Evolutionary conservation across 35 echinoderm and acorn worm species (phyloP), one percentile per base, ranked within the genome.

Genomic region (Apostichopus californicus): DNA sequence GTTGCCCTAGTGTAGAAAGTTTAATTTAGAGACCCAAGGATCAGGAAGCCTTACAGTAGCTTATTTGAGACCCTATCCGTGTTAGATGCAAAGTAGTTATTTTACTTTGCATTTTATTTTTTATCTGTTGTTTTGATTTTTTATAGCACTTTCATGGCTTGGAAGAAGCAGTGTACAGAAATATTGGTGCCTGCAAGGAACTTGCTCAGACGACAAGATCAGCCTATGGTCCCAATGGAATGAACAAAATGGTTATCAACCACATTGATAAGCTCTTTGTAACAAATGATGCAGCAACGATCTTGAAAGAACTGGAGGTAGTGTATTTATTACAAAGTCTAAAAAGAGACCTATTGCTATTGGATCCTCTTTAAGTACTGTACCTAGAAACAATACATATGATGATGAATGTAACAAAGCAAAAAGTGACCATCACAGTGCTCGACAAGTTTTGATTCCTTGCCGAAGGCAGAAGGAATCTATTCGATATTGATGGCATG

Each of bases 201-300:
- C 86, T 99, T 12, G 97, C 97, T 11, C 18, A 93, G 86, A 98
- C 97, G 0, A 99, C 95, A 54, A 77, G 95, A 60, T 96, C 97
- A 57, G 97, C 97, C 1, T 99, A 92, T 85, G 97, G 97, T 15
- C 97, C 97, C 6, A 96, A 90, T 77, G 95, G 97, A 0, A 96
- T 96, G 95, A 99, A 96, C 77, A 99, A 99, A 94, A 99, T 99
- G 97, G 97, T 99, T 18, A 99, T 99, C 88, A 99, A 96, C 53
- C 97, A 99, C 88, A 99, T 99, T 18, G 97, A 99, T 78, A 99
- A 99, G 73, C 91, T 99, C n/a, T 99, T 99, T 95, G 97, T 99
- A 5, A 99, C 97, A 77, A 99, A 99, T 81, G 97, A 99, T 92
- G 97, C 97, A 72, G 97, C 97, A 65, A 99, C 97, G 58, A 99